Evolutionary conservation across 2,797 vertebrate species (phyloP).

Genomic region (Lutjanus argentimaculatus): DNA sequence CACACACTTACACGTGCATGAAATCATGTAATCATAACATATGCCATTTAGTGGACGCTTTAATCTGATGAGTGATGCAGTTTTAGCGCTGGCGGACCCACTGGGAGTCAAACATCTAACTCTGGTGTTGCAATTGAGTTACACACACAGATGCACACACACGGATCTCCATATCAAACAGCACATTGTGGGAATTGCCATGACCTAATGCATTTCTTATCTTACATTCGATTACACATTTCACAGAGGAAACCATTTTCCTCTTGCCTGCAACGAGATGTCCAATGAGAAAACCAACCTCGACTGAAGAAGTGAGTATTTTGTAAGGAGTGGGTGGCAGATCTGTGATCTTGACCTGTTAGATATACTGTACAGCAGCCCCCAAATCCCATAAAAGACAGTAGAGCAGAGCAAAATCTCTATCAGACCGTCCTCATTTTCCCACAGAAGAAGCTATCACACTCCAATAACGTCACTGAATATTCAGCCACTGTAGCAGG

Average conservation of each 20-base stretch:
- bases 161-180: constrained; percentile 63
- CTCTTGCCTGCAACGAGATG: constrained; percentile 49
- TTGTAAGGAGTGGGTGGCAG: constrained; percentile 66
- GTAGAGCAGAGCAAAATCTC: constrained; percentile 49
- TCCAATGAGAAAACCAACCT: constrained; percentile 60
- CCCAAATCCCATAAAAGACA: constrained; percentile 46
- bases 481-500: constrained; percentile 71
- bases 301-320: constrained; percentile 33
- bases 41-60: constrained; percentile 57
- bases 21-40: constrained; percentile 63
- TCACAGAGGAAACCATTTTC: constrained; percentile 76
- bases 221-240: constrained; percentile 79
- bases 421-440: constrained; percentile 59
- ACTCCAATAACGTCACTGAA: constrained; percentile 66
- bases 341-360: constrained; percentile 55
- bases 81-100: constrained; percentile 20
- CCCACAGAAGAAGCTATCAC: constrained; percentile 68
- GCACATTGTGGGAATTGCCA: constrained; percentile 81
- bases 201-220: constrained; percentile 83
- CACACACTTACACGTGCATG: constrained; percentile 11
- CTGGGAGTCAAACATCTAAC: constrained; percentile 56
- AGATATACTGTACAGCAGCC: constrained; percentile 50
- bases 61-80: constrained; percentile 51
- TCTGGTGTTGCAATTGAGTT: constrained; percentile 52
- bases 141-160: constrained; percentile 24